phyloP scores from a whole-genome alignment of 2,113 vertebrate species.

The Blennius ocellaris region DNA sequence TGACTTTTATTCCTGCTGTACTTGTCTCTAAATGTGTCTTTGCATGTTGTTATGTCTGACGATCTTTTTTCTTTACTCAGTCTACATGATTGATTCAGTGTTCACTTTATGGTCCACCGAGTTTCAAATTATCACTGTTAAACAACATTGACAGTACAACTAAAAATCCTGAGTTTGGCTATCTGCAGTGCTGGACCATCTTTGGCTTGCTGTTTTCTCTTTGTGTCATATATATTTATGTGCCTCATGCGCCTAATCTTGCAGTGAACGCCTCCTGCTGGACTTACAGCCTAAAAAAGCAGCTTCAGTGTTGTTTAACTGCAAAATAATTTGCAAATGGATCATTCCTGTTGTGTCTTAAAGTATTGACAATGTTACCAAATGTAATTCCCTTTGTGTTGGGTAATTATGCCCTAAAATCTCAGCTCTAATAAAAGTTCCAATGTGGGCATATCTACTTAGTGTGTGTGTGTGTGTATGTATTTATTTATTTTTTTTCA shows the following conservation, averaged over 20 bases:
- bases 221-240: not conserved
- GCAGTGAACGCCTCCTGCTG: not conserved
- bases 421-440: conserved; percentile 44
- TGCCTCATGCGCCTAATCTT: conserved; percentile 27
- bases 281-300: not conserved
- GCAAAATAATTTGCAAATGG: not conserved
- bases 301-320: not conserved
- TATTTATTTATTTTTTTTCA: not conserved
- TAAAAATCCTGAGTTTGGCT: not conserved
- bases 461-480: not conserved
- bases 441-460: not conserved
- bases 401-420: conserved; percentile 12
- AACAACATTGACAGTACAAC: not conserved
- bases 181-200: not conserved
- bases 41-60: conserved; percentile 29
- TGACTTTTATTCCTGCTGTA: conserved; percentile 19
- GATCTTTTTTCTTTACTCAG: not conserved
- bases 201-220: conserved; percentile 5
- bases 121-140: conserved; percentile 7
- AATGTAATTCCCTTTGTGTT: conserved; percentile 17
- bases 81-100: conserved; percentile 6
- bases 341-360: conserved; percentile 23
- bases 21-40: conserved; percentile 17
- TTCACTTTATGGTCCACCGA: not conserved
- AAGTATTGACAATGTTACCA: not conserved